phyloP scores from a whole-genome alignment of 1,140 invertebrate genomes.

The Zaprionus capensis region DNA sequence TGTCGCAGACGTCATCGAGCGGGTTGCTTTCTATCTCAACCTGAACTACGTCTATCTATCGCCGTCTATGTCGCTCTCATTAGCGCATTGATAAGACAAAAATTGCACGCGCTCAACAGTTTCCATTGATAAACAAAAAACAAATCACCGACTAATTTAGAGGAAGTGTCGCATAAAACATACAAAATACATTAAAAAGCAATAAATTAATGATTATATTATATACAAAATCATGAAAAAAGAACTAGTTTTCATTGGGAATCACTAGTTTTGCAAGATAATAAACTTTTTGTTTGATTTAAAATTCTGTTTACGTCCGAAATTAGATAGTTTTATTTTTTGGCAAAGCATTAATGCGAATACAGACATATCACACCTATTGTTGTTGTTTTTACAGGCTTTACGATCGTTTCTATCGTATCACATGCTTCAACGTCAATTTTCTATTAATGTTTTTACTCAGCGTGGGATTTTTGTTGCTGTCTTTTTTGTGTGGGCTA shows the following conservation, averaged over 20 bases:
- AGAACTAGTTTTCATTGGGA: constrained; percentile 20
- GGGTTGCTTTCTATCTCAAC: constrained; percentile 24
- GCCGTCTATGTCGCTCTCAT: constrained; percentile 1
- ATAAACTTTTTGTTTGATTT: constrained; percentile 24
- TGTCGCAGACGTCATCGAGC: constrained; percentile 51
- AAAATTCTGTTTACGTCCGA: constrained; percentile 15
- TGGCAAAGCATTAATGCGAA: constrained; percentile 10
- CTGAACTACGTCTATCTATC: background rate
- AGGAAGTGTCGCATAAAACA: constrained; percentile 71
- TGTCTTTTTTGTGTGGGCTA: constrained; percentile 38
- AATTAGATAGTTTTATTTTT: constrained; percentile 9
- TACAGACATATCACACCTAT: background rate
- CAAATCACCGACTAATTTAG: constrained; percentile 25
- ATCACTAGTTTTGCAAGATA: background rate
- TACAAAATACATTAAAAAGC: constrained; percentile 41
- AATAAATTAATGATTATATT: background rate
- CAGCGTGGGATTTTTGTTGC: constrained; percentile 50
- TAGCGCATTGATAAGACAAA: constrained; percentile 47
- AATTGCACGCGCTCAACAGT: constrained; percentile 59
- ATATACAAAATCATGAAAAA: constrained; percentile 11
- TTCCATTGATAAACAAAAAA: constrained; percentile 67
- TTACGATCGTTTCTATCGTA: constrained; percentile 48
- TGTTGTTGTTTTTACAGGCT: constrained; percentile 18
- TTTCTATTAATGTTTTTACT: constrained; percentile 60
- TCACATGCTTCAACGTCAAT: constrained; percentile 57